phyloP scores from a whole-genome alignment of 2,113 vertebrate species.

The Argyrosomus japonicus region DNA sequence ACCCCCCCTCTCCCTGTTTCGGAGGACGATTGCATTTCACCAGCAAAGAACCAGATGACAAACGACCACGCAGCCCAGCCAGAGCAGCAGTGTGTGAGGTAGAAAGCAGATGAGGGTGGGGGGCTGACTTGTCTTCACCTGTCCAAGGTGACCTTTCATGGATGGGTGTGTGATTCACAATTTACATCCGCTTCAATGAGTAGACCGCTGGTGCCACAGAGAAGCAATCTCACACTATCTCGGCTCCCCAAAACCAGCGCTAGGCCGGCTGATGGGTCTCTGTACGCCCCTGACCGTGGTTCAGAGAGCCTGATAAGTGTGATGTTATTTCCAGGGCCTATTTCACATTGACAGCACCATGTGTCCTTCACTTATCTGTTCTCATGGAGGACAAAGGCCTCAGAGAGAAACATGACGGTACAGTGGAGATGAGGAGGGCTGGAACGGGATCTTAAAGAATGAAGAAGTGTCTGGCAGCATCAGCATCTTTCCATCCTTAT shows the following conservation, averaged over 20 bases:
- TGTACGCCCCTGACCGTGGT: conserved; percentile 15
- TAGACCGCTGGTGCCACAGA: conserved; percentile 15
- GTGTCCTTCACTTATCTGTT: conserved; percentile 54
- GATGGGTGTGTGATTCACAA: conserved; percentile 62
- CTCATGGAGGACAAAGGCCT: conserved; percentile 22
- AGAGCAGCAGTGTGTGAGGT: conserved; percentile 43
- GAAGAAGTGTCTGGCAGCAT: conserved; percentile 11
- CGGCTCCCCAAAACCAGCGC: conserved; percentile 1
- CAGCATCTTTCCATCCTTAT: neutral
- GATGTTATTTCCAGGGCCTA: conserved; percentile 59
- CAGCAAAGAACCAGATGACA: conserved; percentile 70
- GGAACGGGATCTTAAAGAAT: conserved; percentile 43
- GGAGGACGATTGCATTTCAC: conserved; percentile 68
- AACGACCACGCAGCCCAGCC: conserved; percentile 52
- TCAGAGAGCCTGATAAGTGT: conserved; percentile 59
- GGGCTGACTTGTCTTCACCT: conserved; percentile 55
- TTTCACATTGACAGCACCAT: conserved; percentile 50
- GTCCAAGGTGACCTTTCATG: conserved; percentile 70
- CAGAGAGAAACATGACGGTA: neutral
- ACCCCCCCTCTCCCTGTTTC: conserved; percentile 51
- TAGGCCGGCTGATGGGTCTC: conserved; percentile 46
- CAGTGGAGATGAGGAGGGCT: conserved; percentile 35
- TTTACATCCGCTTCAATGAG: conserved; percentile 34
- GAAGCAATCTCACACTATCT: conserved; percentile 74
- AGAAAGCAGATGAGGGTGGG: conserved; percentile 30